A percentile compares a stretch with the other conserved stretches of the same genome.
Conservation (phyloP, 1,140 invertebrate species). For the Mercenaria mercenaria region DNA sequence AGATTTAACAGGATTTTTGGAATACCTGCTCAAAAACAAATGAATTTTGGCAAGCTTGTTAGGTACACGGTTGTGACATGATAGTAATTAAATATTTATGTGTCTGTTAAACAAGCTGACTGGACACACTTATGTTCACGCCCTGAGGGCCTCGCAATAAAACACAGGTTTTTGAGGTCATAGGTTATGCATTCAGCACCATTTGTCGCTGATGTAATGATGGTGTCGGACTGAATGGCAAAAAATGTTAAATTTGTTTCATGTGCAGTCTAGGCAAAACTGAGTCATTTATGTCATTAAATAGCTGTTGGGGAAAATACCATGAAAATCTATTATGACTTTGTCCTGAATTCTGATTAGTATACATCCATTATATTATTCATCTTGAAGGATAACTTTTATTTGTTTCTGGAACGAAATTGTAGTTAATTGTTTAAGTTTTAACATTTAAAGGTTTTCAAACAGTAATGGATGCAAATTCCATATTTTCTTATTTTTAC, state of each 20-base stretch:
- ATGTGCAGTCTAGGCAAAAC: neutral
- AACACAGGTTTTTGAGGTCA: neutral
- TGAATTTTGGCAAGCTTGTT: neutral
- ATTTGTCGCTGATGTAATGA: neutral
- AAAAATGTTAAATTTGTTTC: neutral
- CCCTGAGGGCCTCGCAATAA: neutral
- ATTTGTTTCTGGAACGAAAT: too few relatives aligned
- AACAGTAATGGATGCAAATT: too few relatives aligned
- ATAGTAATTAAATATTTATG: neutral
- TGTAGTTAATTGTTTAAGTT: too few relatives aligned
- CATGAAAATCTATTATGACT: neutral
- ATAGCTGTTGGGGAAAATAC: neutral
- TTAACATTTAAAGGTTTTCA: too few relatives aligned
- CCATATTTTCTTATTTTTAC: too few relatives aligned
- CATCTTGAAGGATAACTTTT: too few relatives aligned
- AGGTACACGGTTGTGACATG: neutral
- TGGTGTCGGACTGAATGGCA: neutral
- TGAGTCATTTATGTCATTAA: neutral
- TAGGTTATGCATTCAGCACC: neutral
- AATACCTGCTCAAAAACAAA: neutral
- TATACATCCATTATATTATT: too few relatives aligned
- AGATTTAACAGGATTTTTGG: neutral
- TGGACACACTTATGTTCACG: neutral
- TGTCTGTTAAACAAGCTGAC: neutral
- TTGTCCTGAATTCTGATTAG: too few relatives aligned